A percentile compares a stretch with the other conserved stretches of the same genome.
These are phyloP conservation scores for Amblyopsis rosae DNA, from an alignment of 2,113 vertebrate genomes.

Conservation along the genomic window DNA sequence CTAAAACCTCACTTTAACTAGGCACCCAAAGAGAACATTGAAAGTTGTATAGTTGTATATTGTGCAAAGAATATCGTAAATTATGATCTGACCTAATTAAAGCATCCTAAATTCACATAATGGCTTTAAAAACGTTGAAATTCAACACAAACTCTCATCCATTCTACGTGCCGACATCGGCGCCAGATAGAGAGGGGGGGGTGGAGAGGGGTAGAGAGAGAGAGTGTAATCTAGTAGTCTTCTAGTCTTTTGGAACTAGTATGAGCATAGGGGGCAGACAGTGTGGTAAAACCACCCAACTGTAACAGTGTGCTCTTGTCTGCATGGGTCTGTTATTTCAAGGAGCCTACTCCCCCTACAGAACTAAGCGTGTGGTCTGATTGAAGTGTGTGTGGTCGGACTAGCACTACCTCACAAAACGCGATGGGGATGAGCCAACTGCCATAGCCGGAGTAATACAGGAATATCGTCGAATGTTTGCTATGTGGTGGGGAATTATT, in stretches of 20 bases:
- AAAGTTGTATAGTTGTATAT: too few species aligned
- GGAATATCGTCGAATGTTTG: constrained; percentile 5
- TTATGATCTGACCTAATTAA: too few species aligned
- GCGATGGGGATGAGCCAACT: constrained; percentile 54
- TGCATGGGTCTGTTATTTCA: too few species aligned
- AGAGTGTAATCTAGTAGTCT: constrained; percentile 52
- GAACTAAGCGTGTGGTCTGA: background rate
- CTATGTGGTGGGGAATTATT: constrained; percentile 18
- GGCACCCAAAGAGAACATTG: too few species aligned
- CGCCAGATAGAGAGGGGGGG: constrained; percentile 12
- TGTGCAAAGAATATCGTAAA: too few species aligned
- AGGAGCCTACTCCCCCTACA: too few species aligned
- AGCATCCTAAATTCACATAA: too few species aligned
- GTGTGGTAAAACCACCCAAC: background rate
- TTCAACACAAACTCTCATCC: too few species aligned
- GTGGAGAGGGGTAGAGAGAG: background rate
- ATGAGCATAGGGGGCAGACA: background rate
- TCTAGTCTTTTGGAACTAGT: constrained; percentile 13
- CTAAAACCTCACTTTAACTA: too few species aligned
- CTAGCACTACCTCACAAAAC: background rate
- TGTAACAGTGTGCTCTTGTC: background rate
- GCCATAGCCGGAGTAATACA: constrained; percentile 2
- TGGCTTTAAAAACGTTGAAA: too few species aligned
- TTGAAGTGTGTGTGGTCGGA: background rate
- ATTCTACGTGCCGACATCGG: background rate